These are phyloP conservation scores for Bombus terrestris DNA, from an alignment of 1,140 invertebrate genomes.

Conservation along the genomic window DNA sequence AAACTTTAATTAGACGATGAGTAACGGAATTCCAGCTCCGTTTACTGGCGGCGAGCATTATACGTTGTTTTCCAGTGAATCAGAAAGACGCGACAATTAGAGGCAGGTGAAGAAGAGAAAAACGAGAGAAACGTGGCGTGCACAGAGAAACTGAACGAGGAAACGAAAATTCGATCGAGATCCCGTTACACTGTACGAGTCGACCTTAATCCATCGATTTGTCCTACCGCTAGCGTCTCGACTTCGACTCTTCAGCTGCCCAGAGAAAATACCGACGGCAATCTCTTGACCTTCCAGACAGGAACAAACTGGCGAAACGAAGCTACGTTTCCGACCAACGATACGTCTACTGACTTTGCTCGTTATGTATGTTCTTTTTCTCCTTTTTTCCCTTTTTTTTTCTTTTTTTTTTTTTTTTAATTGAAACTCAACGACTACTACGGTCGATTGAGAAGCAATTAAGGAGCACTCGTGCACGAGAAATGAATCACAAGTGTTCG, in stretches of 20 bases:
- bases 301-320: background rate
- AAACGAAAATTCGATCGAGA: constrained; percentile 26
- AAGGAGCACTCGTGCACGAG: background rate
- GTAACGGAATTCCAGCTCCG: background rate
- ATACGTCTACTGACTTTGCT: background rate
- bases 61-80: background rate
- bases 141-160: background rate
- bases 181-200: constrained; percentile 23
- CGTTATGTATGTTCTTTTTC: background rate
- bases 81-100: constrained; percentile 43
- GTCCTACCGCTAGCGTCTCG: constrained; percentile 31
- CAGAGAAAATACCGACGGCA: constrained; percentile 40
- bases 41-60: background rate
- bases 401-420: background rate
- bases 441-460: constrained; percentile 22
- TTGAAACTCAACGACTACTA: background rate
- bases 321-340: background rate
- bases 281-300: background rate
- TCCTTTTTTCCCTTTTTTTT: rapidly evolving
- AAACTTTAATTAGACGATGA: constrained; percentile 22
- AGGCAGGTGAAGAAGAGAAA: background rate
- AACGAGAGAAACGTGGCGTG: background rate
- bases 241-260: background rate
- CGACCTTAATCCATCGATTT: constrained; percentile 64
- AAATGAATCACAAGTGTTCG: background rate